Conservation (phyloP, 2,888 invertebrate species). For the Eurytoma adleriae region DNA sequence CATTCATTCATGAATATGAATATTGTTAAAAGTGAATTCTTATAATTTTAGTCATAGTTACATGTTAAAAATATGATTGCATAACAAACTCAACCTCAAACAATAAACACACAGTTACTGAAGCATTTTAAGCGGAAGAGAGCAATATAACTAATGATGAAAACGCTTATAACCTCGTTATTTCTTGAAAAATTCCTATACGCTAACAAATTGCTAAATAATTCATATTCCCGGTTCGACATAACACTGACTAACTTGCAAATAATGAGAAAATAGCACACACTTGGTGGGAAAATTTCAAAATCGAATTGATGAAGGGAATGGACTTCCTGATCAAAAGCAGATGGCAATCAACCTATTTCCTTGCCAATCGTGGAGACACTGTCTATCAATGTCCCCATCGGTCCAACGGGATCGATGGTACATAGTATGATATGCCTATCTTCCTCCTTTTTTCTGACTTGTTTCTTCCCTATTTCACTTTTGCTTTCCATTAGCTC, state of each 20-base stretch:
- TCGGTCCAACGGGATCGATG: not conserved
- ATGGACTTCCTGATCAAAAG: not conserved
- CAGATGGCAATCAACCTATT: conserved; percentile 16
- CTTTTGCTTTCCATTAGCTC: not conserved
- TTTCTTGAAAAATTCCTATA: not conserved
- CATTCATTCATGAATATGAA: no score
- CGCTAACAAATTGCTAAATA: not conserved
- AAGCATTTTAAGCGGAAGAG: no score
- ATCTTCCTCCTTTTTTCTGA: not conserved
- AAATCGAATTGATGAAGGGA: not conserved
- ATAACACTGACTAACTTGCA: not conserved
- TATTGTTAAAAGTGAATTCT: no score
- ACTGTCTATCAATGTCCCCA: not conserved
- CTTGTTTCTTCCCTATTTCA: not conserved
- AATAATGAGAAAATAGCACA: not conserved
- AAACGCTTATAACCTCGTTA: not conserved
- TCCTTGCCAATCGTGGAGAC: conserved; percentile 12
- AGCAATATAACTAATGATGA: no score
- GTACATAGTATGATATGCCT: not conserved
- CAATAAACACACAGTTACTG: no score
- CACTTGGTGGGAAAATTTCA: not conserved
- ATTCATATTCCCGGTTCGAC: not conserved
- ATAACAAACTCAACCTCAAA: no score
- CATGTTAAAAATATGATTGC: no score
- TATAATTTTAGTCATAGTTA: no score